Percentiles rank a stretch among this genome's conserved stretches.
Evolutionary conservation across 1,140 invertebrate species (phyloP).

Genomic region (Drosophila navojoa): DNA sequence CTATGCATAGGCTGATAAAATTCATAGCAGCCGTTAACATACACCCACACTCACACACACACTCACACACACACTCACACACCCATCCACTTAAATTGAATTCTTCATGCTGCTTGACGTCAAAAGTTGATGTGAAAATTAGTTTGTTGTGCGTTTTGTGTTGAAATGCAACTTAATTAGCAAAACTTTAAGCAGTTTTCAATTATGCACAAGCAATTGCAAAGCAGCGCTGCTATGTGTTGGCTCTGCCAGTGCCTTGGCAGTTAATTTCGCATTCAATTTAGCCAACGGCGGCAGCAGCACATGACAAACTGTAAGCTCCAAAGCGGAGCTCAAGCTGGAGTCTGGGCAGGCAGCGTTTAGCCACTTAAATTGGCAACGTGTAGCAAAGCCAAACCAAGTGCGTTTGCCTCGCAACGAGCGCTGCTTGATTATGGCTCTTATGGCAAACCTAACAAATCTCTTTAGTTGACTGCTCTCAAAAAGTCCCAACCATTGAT

Average conservation of each 20-base stretch:
- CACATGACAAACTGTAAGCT: conserved; percentile 26
- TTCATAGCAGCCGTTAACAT: conserved; percentile 7
- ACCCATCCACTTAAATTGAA: conserved; percentile 47
- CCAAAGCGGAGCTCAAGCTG: too few species aligned
- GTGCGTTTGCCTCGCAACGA: not conserved
- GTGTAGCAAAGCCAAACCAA: conserved; percentile 5
- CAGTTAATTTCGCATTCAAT: conserved; percentile 77
- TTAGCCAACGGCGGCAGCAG: conserved; percentile 30
- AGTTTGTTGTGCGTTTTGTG: conserved; percentile 27
- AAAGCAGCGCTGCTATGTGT: conserved; percentile 16
- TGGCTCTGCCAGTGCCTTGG: conserved; percentile 39
- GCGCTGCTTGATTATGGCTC: conserved; percentile 19
- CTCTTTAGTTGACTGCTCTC: conserved; percentile 34
- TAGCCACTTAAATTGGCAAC: conserved; percentile 28
- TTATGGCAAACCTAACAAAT: conserved; percentile 23
- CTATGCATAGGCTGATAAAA: conserved; percentile 11
- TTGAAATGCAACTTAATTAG: conserved; percentile 41
- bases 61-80: not conserved
- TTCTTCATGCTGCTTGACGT: conserved; percentile 32
- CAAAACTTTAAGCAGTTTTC: conserved; percentile 22
- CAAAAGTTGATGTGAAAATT: conserved; percentile 44
- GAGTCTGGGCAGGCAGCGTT: not conserved
- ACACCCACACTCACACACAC: not conserved
- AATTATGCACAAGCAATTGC: conserved; percentile 17
- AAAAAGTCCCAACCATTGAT: conserved; percentile 32